A percentile compares a stretch with the other conserved stretches of the same genome.
phyloP scores from a whole-genome alignment of 2,888 invertebrate species.

The Lepidochrysops patricia region DNA sequence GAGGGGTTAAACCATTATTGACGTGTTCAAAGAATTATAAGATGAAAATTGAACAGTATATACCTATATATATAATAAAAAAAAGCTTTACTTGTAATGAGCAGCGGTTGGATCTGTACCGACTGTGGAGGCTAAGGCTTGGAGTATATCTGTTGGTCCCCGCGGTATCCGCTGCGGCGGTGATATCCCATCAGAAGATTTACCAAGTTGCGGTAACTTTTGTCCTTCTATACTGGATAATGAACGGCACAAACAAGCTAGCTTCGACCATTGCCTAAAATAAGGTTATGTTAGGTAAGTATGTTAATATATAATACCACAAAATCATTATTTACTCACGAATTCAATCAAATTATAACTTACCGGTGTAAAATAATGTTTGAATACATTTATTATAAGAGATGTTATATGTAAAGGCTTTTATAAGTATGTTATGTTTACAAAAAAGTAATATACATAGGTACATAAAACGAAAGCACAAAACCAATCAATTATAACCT shows the following conservation, averaged over 20 bases:
- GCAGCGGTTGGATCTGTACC: constrained; percentile 88
- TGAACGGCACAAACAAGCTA: constrained; percentile 49
- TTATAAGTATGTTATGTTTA: not conserved
- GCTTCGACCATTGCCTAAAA: constrained; percentile 51
- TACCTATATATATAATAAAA: no score
- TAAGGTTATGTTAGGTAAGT: constrained; percentile 17
- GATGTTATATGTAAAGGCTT: not conserved
- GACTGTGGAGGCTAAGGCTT: constrained; percentile 86
- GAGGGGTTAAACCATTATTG: no score
- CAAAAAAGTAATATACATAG: not conserved
- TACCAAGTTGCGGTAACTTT: constrained; percentile 44
- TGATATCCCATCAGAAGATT: constrained; percentile 57
- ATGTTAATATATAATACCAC: not conserved
- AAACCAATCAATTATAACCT: not conserved
- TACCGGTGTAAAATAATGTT: constrained; percentile 41
- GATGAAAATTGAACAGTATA: no score
- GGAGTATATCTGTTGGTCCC: constrained; percentile 86
- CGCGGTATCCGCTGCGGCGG: constrained; percentile 82
- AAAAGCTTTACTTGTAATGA: constrained; percentile 79
- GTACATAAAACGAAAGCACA: no score
- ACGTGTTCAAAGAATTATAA: no score
- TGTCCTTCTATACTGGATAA: constrained; percentile 52
- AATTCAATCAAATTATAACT: constrained; percentile 13
- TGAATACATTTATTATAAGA: constrained; percentile 38
- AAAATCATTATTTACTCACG: not conserved